phyloP scores from a whole-genome alignment of 2,888 invertebrate species.

The Scelioninae gen. 1 region DNA sequence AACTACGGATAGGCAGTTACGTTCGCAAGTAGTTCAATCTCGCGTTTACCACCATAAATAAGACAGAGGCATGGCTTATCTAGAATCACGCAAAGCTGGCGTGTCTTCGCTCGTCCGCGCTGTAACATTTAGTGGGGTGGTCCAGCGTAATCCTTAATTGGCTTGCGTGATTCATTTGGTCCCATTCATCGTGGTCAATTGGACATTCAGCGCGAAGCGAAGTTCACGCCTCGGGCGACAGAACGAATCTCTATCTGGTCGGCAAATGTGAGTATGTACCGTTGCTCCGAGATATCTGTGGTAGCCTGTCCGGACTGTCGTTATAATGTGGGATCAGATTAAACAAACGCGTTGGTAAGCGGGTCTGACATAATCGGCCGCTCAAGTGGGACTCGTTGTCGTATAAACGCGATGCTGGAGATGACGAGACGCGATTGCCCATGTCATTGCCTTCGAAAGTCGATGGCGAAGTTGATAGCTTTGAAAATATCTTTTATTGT shows the following conservation, averaged over 20 bases:
- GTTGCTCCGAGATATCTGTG: constrained; percentile 69
- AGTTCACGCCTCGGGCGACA: constrained; percentile 78
- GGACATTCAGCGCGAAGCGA: constrained; percentile 73
- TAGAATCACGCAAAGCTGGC: constrained; percentile 56
- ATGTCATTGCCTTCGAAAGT: constrained; percentile 71
- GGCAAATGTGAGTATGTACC: constrained; percentile 73
- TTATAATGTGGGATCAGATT: constrained; percentile 81
- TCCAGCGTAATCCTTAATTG: constrained; percentile 81
- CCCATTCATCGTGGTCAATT: constrained; percentile 80
- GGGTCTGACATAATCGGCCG: constrained; percentile 80
- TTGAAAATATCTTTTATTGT: constrained; percentile 65
- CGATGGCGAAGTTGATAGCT: constrained; percentile 62
- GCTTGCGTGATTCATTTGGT: constrained; percentile 82
- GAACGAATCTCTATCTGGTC: constrained; percentile 74
- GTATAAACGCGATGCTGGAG: constrained; percentile 71
- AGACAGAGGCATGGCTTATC: constrained; percentile 63
- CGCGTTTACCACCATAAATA: constrained; percentile 53
- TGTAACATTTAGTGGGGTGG: constrained; percentile 60
- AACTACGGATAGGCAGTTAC: constrained; percentile 37
- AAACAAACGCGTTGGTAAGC: constrained; percentile 80
- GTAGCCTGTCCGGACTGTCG: constrained; percentile 77
- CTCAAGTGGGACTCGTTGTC: constrained; percentile 70
- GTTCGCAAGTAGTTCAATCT: constrained; percentile 40
- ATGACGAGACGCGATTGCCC: constrained; percentile 76
- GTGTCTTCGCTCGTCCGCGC: constrained; percentile 52